Evolutionary conservation across 2,888 invertebrate species (phyloP).

Genomic region (Lochmaea capreae): DNA sequence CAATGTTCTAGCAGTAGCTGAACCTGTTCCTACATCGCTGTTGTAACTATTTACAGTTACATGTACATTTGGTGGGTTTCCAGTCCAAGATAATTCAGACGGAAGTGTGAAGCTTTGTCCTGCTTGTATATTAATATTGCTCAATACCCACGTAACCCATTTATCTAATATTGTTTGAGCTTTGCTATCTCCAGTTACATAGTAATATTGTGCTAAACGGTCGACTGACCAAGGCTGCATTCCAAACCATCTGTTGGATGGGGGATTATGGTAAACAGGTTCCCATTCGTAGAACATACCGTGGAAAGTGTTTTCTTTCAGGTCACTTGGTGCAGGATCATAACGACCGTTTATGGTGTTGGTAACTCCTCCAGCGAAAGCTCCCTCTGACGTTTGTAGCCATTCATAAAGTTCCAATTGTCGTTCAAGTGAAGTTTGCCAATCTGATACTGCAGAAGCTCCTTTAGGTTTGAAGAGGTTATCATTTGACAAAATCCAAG

Average conservation of each 20-base stretch:
- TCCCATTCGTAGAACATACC: slow-evolving; percentile 54
- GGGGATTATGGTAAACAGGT: slow-evolving; percentile 53
- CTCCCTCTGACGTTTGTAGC: slow-evolving; percentile 50
- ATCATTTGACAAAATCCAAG: slow-evolving; percentile 46
- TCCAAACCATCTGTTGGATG: slow-evolving; percentile 54
- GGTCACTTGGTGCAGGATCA: slow-evolving; percentile 45
- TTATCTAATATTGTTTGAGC: slow-evolving; percentile 48
- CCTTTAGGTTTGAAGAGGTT: slow-evolving; percentile 47
- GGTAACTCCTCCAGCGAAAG: slow-evolving; percentile 53
- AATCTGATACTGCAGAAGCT: slow-evolving; percentile 48
- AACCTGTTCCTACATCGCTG: slow-evolving; percentile 50
- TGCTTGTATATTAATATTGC: slow-evolving; percentile 39
- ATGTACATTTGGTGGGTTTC: slow-evolving; percentile 48
- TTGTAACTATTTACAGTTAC: slow-evolving; percentile 44
- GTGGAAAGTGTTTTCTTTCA: slow-evolving; percentile 48
- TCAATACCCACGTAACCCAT: slow-evolving; percentile 49
- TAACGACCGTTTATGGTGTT: slow-evolving; percentile 53
- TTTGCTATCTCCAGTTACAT: slow-evolving; percentile 46
- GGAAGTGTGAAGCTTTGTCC: slow-evolving; percentile 47
- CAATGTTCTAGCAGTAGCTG: slow-evolving; percentile 50
- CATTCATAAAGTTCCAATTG: slow-evolving; percentile 51
- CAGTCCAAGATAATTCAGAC: slow-evolving; percentile 47
- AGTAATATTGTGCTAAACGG: slow-evolving; percentile 52
- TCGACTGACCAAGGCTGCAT: slow-evolving; percentile 53
- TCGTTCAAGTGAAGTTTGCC: slow-evolving; percentile 48